Percentiles rank a stretch among this genome's conserved stretches.
Conservation (phyloP, 2,888 invertebrate genomes). For the Aquatica leii region DNA sequence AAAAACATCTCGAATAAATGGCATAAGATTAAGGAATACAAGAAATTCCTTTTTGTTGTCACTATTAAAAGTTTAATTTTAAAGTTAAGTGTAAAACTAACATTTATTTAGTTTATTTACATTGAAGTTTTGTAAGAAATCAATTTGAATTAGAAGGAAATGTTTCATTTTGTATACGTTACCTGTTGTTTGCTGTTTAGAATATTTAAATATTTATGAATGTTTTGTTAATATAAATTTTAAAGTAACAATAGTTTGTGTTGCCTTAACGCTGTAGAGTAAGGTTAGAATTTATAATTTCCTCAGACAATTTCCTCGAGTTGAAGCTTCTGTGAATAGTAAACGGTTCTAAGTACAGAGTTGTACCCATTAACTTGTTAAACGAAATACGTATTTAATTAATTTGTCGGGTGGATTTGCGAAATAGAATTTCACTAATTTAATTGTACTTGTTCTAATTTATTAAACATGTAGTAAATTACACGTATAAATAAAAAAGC, state of each 20-base stretch:
- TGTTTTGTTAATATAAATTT: conserved; percentile 4
- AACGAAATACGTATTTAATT: conserved; percentile 18
- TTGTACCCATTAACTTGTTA: conserved; percentile 15
- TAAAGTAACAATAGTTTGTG: conserved; percentile 7
- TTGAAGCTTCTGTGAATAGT: conserved; percentile 13
- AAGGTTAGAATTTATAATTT: conserved; percentile 13
- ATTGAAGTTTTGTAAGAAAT: conserved; percentile 19
- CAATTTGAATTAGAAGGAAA: conserved; percentile 22
- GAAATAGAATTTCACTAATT: conserved; percentile 14
- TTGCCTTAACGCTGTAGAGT: not conserved
- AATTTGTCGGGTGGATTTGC: conserved; percentile 15
- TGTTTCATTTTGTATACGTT: not conserved
- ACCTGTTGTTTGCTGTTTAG: not conserved
- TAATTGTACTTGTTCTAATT: conserved; percentile 13
- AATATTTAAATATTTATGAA: conserved; percentile 8
- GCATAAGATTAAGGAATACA: conserved; percentile 9
- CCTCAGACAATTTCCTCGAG: conserved; percentile 17
- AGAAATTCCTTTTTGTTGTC: conserved; percentile 8
- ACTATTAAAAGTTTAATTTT: conserved; percentile 26
- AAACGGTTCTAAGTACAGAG: conserved; percentile 14
- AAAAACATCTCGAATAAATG: conserved; percentile 4
- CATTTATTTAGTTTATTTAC: conserved; percentile 24
- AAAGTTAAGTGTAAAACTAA: conserved; percentile 24
- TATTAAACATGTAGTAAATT: not conserved
- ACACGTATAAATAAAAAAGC: not conserved